Base-by-base conservation (phyloP, 2,888 invertebrate genomes). In the Andrena bicolor region DNA sequence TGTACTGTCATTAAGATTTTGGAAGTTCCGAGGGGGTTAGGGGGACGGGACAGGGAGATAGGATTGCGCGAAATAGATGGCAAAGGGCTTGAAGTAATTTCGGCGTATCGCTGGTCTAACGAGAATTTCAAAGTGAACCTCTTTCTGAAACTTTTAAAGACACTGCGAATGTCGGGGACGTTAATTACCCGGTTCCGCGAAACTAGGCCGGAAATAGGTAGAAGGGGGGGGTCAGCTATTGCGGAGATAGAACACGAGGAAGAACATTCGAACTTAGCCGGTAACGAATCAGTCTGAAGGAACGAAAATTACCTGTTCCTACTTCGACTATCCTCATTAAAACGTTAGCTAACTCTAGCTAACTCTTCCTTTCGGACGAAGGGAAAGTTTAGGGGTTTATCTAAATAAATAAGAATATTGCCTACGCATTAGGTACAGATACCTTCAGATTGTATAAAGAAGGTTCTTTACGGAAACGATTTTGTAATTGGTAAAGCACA, bases 181-280 rank as follows among this genome's bases (percentile, higher is more conserved):
- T 76, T 79, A 76, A 79, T 79, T 79, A 79, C 69, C 58, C 49
- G 79, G 64, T 64, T 76, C 53, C 76, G 63, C 56, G 78, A 79
- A 76, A 79, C 68, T 79, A 64, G 78, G 78, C 76, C 76, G 79
- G 76, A 76, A 76, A 79, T 79, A 76, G 64, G 64, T 79, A 70
- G 58, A 26, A 32, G 41, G 41, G 56, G 41, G 56, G 28, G 79
- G 69, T 69, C 76, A 70, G 69, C 69, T 35, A 69, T 79, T 79
- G 76, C 51, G 49, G 30, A 64, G 76, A 76, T 76, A 79, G 76
- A 76, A 65, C 76, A 64, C 69, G 56, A 49, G 35, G 56, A 60
- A 65, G 64, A 79, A 76, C 64, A 56, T 79, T 69, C 56, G 76
- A 70, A 76, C 76, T 79, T 70, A 79, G 64, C 76, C 41, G 58